Evolutionary conservation across 2,113 vertebrate species (phyloP).

Genomic region (Pygoscelis adeliae): DNA sequence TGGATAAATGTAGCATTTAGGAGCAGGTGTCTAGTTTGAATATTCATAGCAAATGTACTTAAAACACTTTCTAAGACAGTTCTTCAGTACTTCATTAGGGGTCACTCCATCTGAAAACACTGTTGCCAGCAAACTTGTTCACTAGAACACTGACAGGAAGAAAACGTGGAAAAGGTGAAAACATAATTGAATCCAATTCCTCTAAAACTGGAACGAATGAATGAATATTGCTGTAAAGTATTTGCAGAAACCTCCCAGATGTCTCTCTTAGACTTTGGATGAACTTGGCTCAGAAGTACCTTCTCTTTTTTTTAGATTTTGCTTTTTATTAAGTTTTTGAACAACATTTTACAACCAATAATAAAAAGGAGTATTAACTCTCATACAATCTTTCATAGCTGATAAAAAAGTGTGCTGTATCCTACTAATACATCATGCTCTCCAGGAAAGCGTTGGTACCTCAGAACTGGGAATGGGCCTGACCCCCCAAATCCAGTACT

Average conservation of each 20-base stretch:
- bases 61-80: not conserved
- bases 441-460: not conserved
- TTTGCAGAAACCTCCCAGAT: not conserved
- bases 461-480: not conserved
- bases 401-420: not conserved
- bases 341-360: slow-evolving; percentile 19
- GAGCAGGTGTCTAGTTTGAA: not conserved
- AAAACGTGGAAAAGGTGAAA: slow-evolving; percentile 1
- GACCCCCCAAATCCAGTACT: not conserved
- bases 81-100: not conserved
- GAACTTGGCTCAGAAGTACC: not conserved
- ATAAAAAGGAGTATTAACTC: slow-evolving; percentile 24
- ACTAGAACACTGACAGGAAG: not conserved
- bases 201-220: not conserved
- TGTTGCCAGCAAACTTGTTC: not conserved
- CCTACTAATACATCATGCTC: not conserved
- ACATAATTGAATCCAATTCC: not conserved
- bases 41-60: not conserved
- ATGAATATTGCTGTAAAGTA: not conserved
- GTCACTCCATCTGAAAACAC: not conserved
- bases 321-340: slow-evolving; percentile 26
- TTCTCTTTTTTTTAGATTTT: not conserved
- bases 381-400: not conserved
- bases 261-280: not conserved
- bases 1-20: not conserved